These are phyloP conservation scores for Orgyia antiqua DNA, from an alignment of 2,888 invertebrate species.

Conservation along the genomic window DNA sequence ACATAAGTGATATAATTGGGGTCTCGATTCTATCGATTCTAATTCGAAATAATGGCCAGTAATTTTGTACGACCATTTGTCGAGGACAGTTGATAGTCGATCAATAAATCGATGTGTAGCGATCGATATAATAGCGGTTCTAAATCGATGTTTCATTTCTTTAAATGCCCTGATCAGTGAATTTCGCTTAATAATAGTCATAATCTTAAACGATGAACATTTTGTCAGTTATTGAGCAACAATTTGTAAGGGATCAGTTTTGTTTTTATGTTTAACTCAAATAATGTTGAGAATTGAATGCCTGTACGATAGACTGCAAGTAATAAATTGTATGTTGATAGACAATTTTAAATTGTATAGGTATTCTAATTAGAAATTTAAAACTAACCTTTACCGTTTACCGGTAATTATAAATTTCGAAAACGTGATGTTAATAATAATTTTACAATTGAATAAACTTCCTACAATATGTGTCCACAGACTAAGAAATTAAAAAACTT, in stretches of 20 bases:
- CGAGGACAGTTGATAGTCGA: slow-evolving; percentile 76
- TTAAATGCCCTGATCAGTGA: slow-evolving; percentile 73
- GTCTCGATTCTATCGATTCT: slow-evolving; percentile 75
- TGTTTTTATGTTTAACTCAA: slow-evolving; percentile 23
- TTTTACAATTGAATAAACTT: too few relatives aligned
- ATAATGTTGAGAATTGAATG: slow-evolving; percentile 7
- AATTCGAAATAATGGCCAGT: slow-evolving; percentile 74
- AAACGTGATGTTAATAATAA: too few relatives aligned
- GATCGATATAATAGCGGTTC: slow-evolving; percentile 69
- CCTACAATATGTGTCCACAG: too few relatives aligned
- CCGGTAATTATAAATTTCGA: too few relatives aligned
- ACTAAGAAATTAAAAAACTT: too few relatives aligned
- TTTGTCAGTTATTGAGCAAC: slow-evolving; percentile 41
- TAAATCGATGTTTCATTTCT: slow-evolving; percentile 75
- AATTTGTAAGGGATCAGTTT: slow-evolving; percentile 32
- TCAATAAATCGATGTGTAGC: slow-evolving; percentile 77
- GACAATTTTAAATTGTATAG: too few relatives aligned
- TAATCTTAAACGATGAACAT: slow-evolving; percentile 65
- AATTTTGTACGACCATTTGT: slow-evolving; percentile 74
- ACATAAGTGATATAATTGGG: slow-evolving; percentile 78
- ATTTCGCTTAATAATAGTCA: slow-evolving; percentile 72
- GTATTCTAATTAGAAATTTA: too few relatives aligned
- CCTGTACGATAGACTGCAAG: too few relatives aligned
- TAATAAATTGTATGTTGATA: too few relatives aligned
- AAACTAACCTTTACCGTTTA: too few relatives aligned